A percentile compares a stretch with the other conserved stretches of the same genome.
phyloP scores from a whole-genome alignment of 2,888 invertebrate genomes.

The Idaea biselata region DNA sequence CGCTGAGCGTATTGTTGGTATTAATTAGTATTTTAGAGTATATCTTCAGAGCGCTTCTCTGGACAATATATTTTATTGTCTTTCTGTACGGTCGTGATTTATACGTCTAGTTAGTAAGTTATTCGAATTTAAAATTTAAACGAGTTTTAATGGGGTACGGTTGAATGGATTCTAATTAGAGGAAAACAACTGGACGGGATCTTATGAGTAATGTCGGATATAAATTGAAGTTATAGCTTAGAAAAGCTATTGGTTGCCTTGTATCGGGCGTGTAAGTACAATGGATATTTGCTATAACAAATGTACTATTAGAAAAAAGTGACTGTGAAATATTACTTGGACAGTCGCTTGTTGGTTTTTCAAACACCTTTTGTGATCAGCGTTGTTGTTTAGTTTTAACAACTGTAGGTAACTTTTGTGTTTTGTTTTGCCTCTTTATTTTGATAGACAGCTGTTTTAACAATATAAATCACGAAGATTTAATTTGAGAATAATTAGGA shows the following conservation, averaged over 20 bases:
- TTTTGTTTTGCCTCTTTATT: not conserved
- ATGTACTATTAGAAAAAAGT: slow-evolving; percentile 63
- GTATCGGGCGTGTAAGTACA: slow-evolving; percentile 44
- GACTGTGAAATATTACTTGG: slow-evolving; percentile 59
- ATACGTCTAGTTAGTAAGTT: slow-evolving; percentile 80
- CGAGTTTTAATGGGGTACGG: slow-evolving; percentile 76
- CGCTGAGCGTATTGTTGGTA: slow-evolving; percentile 72
- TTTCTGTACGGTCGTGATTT: slow-evolving; percentile 70
- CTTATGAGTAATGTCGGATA: slow-evolving; percentile 73
- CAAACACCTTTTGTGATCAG: slow-evolving; percentile 13
- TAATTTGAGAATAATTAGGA: too few relatives aligned
- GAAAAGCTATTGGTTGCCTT: slow-evolving; percentile 51
- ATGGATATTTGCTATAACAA: slow-evolving; percentile 68
- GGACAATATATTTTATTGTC: slow-evolving; percentile 80
- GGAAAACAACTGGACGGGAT: slow-evolving; percentile 70
- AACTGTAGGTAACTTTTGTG: not conserved
- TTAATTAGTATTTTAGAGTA: slow-evolving; percentile 61
- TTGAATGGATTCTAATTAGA: slow-evolving; percentile 80
- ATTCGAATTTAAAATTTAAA: slow-evolving; percentile 79
- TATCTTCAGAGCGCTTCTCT: slow-evolving; percentile 47
- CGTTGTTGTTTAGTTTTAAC: not conserved
- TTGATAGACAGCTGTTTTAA: not conserved
- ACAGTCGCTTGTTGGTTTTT: slow-evolving; percentile 41
- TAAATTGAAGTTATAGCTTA: slow-evolving; percentile 73
- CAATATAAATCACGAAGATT: not conserved